Conservation (phyloP, 2,113 vertebrate species). For the Marmota flaviventris region DNA sequence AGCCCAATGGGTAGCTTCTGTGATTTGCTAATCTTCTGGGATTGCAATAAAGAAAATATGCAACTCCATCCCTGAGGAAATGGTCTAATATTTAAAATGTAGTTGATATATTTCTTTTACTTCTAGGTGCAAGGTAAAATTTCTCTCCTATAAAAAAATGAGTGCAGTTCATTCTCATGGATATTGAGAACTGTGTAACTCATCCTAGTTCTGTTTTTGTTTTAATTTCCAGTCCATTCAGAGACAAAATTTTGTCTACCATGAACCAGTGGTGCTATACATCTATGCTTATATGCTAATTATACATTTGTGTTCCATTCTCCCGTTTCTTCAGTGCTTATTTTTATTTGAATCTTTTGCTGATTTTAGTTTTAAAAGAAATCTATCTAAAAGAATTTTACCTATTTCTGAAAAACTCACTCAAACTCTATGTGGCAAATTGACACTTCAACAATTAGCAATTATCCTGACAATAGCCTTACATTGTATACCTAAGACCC, state of each 20-base stretch:
- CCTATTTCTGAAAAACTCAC: background rate
- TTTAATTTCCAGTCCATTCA: background rate
- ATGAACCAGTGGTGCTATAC: background rate
- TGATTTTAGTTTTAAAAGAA: background rate
- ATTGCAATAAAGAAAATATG: background rate
- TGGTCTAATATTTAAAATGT: background rate
- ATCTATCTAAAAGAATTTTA: background rate
- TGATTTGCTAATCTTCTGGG: background rate
- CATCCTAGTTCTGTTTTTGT: slow-evolving; percentile 38
- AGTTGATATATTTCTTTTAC: background rate
- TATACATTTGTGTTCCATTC: background rate
- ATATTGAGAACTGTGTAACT: background rate
- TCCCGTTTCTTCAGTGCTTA: background rate
- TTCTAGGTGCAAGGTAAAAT: background rate
- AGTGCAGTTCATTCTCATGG: slow-evolving; percentile 34
- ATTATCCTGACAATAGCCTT: background rate
- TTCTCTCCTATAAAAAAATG: slow-evolving; percentile 48
- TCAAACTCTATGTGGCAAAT: background rate
- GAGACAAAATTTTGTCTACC: slow-evolving; percentile 3
- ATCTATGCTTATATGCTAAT: background rate
- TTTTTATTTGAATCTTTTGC: slow-evolving; percentile 23
- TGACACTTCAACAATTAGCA: background rate
- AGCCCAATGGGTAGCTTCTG: background rate
- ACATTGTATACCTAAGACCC: background rate
- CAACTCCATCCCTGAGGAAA: background rate